phyloP scores from a whole-genome alignment of 2,797 vertebrate species.

The Hafferia zeledoni region DNA sequence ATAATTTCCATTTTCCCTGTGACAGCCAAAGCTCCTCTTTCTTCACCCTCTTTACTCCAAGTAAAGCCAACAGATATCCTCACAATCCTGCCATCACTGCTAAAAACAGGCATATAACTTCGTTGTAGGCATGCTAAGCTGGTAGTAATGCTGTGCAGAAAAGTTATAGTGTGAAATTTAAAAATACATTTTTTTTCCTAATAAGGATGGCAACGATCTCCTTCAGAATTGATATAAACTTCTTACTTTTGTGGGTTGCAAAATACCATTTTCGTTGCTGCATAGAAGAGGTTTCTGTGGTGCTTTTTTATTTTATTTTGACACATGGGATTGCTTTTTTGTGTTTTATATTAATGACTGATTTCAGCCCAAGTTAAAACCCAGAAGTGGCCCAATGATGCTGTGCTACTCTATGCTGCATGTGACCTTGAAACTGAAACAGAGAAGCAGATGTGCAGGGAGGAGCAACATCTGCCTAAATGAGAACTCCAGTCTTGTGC shows the following conservation, averaged over 20 bases:
- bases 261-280: neutral
- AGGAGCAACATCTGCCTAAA: conserved; percentile 21
- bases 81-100: neutral
- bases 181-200: neutral
- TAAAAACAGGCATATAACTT: neutral
- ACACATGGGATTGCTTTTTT: neutral
- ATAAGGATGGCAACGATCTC: neutral
- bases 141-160: neutral
- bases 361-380: conserved; percentile 19
- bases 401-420: rapidly evolving
- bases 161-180: neutral
- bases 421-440: neutral
- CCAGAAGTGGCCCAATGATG: neutral
- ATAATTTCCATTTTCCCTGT: neutral
- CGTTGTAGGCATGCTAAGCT: neutral
- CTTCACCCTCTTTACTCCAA: neutral
- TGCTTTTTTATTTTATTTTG: neutral
- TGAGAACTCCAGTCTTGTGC: conserved; percentile 34
- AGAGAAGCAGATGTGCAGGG: conserved; percentile 7
- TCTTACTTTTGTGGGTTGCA: neutral
- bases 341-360: conserved; percentile 28
- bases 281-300: neutral
- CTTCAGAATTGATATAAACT: neutral
- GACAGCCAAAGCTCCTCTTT: neutral
- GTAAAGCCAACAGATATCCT: neutral